These are phyloP conservation scores for Prenolepis imparis DNA, from an alignment of 2,888 invertebrate species.

Conservation along the genomic window DNA sequence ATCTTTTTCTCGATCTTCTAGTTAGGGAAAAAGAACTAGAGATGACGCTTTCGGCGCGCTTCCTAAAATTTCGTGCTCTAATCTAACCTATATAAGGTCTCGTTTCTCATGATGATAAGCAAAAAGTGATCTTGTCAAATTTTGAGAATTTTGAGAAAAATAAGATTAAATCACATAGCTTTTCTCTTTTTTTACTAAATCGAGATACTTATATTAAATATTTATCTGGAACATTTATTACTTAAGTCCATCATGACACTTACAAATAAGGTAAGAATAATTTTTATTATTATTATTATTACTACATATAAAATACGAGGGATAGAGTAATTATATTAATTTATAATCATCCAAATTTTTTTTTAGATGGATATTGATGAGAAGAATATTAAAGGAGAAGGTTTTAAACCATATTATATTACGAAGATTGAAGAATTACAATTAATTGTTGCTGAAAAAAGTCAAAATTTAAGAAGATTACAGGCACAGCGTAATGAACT, in stretches of 20 bases:
- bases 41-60: no score
- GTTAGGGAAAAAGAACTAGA: no score
- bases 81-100: no score
- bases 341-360: conserved; percentile 38
- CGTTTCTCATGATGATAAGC: conserved; percentile 10
- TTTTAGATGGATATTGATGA: conserved; percentile 92
- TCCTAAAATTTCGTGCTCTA: no score
- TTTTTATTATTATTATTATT: not conserved
- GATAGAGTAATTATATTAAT: not conserved
- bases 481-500: conserved; percentile 99
- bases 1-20: no score
- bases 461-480: conserved; percentile 97
- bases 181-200: not conserved
- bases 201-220: not conserved
- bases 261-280: conserved; percentile 81
- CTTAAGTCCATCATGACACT: conserved; percentile 80
- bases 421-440: conserved; percentile 99
- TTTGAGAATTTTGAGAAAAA: not conserved
- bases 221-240: not conserved
- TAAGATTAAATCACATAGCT: not conserved
- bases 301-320: not conserved
- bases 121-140: not conserved
- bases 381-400: conserved; percentile 91
- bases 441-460: conserved; percentile 98
- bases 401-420: conserved; percentile 98